Evolutionary conservation across 2,113 vertebrate species (phyloP).

Genomic region (Marmota flaviventris): DNA sequence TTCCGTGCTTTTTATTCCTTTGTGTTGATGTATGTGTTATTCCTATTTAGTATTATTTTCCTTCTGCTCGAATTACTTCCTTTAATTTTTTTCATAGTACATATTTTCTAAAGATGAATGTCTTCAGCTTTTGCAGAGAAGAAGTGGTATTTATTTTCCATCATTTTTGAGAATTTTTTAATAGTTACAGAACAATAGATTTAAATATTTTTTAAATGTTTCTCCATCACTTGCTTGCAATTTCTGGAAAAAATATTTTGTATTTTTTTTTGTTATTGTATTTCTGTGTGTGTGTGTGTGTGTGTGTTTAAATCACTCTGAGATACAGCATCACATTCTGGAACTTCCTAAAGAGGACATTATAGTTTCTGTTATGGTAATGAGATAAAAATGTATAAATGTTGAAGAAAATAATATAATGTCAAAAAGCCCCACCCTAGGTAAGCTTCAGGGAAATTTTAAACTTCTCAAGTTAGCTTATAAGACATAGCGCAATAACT

Average conservation of each 20-base stretch:
- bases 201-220: too few species aligned
- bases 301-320: neutral
- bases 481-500: neutral
- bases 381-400: neutral
- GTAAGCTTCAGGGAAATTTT: neutral
- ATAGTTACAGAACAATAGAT: too few species aligned
- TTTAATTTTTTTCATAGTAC: too few species aligned
- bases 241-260: neutral
- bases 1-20: too few species aligned
- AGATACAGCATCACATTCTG: neutral
- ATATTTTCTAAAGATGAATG: too few species aligned
- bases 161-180: too few species aligned
- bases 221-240: too few species aligned
- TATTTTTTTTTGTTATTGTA: neutral
- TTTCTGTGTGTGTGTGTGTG: neutral
- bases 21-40: too few species aligned
- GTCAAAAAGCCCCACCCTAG: neutral
- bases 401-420: neutral
- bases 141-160: too few species aligned
- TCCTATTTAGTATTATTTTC: too few species aligned
- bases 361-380: neutral
- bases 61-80: too few species aligned
- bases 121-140: too few species aligned
- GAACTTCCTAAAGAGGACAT: neutral
- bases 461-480: neutral